Base-by-base conservation (phyloP, 2,113 vertebrate genomes). In the Sardina pilchardus region DNA sequence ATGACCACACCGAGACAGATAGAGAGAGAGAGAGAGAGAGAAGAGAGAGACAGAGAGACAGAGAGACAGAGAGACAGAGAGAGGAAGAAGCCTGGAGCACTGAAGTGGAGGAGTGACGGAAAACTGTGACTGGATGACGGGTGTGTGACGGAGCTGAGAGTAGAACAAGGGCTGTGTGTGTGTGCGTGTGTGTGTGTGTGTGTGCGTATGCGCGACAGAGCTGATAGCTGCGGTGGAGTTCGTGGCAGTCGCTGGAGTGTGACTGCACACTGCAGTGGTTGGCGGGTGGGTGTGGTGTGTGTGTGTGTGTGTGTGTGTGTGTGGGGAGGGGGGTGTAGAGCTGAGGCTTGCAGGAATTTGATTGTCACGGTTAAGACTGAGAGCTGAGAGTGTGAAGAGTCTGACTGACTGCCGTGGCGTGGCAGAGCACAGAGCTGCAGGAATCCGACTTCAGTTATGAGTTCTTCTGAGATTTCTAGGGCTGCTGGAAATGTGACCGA, bases 91-190 rank as follows among this genome's bases (percentile, higher is more conserved):
- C 67, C 14, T 36, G 67, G 67, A 75, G 67, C 26, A 16, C 10
- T 75, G 30, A 5, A 36, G 26, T 36, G 30, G 67, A 36, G 67
- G 67, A 75, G 67, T 75, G 67, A 75, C 30, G 30, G 67, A 75
- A 34, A 30, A 36, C 3, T 75, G 78, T 85, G 84, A 85, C 84
- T 59, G 59, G 59, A 67, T 53, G 39, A 85, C 30, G 50, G 80
- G 42, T 67, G 80, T 81, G 71, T 43, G 83, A 71, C 47, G 6
- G 81, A 85, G 83, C 53, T 47, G 43, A n/a, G 84, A 17, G 9
- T 30, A 36, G 67, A 36, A 75, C 67, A 36, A 34, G 67, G 26
- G 30, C 14, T 26, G 67, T 75, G 67, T 75, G 30, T 30, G 26
- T 75, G 67, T 30, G n/a, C n/a, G n/a, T n/a, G n/a, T n/a, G n/a